Percentiles rank a stretch among this genome's conserved stretches.
Conservation (phyloP, 2,888 invertebrate species). For the Polymixis lichenea region DNA sequence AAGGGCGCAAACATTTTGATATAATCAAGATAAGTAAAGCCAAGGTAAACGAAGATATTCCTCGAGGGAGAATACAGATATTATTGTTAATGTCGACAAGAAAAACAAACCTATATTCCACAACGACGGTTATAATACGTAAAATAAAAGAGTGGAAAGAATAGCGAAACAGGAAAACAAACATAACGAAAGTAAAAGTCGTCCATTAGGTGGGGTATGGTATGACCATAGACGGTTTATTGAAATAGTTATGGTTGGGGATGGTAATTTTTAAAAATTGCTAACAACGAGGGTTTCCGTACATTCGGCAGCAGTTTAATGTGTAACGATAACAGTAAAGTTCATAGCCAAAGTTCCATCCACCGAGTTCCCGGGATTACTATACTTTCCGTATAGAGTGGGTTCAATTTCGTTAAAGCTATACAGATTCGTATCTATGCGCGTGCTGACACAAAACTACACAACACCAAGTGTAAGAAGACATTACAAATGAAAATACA, state of each 20-base stretch:
- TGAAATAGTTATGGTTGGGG: slow-evolving; percentile 86
- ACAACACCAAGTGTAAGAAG: slow-evolving; percentile 62
- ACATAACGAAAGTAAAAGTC: slow-evolving; percentile 86
- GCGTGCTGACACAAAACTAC: slow-evolving; percentile 70
- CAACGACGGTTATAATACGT: slow-evolving; percentile 74
- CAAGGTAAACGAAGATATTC: slow-evolving; percentile 29
- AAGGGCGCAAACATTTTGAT: slow-evolving; percentile 34
- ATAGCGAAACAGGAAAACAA: slow-evolving; percentile 80
- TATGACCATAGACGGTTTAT: slow-evolving; percentile 87
- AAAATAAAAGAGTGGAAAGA: slow-evolving; percentile 76
- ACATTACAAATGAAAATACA: slow-evolving; percentile 66
- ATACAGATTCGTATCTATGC: slow-evolving; percentile 81
- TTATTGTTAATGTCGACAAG: slow-evolving; percentile 63
- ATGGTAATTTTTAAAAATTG: slow-evolving; percentile 88
- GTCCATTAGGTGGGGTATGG: slow-evolving; percentile 80
- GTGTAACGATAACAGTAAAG: slow-evolving; percentile 88
- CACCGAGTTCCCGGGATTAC: slow-evolving; percentile 84
- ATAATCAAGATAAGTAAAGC: slow-evolving; percentile 24
- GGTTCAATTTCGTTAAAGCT: slow-evolving; percentile 84
- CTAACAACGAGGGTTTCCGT: slow-evolving; percentile 80
- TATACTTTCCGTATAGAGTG: slow-evolving; percentile 84
- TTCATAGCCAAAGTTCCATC: slow-evolving; percentile 87
- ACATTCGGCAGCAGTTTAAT: slow-evolving; percentile 87
- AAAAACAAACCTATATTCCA: slow-evolving; percentile 74
- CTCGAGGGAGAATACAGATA: slow-evolving; percentile 47